phyloP scores from a whole-genome alignment of 2,797 vertebrate species.

The Bradypodion ventrale region DNA sequence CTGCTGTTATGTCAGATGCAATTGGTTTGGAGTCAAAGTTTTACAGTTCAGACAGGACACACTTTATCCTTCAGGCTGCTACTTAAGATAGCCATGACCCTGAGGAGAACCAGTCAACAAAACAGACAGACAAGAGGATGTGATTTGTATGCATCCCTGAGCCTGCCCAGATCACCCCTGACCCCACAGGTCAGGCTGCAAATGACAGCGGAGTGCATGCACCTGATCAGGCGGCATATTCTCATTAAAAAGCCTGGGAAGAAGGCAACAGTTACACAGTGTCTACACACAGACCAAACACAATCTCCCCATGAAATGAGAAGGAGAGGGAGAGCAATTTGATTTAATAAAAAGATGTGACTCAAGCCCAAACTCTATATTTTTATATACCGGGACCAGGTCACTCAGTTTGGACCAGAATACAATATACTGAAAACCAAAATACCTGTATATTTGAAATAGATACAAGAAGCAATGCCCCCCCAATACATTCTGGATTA shows the following conservation, averaged over 20 bases:
- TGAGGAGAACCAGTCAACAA: constrained; percentile 85
- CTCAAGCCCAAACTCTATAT: constrained; percentile 63
- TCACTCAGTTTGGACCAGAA: constrained; percentile 42
- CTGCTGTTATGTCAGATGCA: constrained; percentile 82
- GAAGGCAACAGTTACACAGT: constrained; percentile 71
- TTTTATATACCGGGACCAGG: constrained; percentile 55
- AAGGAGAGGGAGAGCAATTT: constrained; percentile 60
- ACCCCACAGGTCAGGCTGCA: constrained; percentile 81
- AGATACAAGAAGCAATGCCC: background rate
- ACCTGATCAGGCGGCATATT: constrained; percentile 83
- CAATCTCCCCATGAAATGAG: constrained; percentile 76
- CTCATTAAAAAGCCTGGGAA: constrained; percentile 82
- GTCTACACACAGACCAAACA: constrained; percentile 77
- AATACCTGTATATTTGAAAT: background rate
- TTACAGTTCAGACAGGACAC: constrained; percentile 81
- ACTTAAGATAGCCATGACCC: constrained; percentile 84
- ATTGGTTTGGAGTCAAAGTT: constrained; percentile 83
- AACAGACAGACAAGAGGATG: constrained; percentile 86
- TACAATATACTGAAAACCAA: constrained; percentile 4
- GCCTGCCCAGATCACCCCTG: constrained; percentile 80
- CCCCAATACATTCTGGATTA: no score
- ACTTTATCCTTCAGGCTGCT: constrained; percentile 84
- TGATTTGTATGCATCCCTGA: constrained; percentile 84
- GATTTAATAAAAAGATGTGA: constrained; percentile 70
- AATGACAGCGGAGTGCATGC: constrained; percentile 83